A percentile compares a stretch with the other conserved stretches of the same genome.
Conservation (phyloP, 2,113 vertebrate species). For the Neopipo cinnamomea region DNA sequence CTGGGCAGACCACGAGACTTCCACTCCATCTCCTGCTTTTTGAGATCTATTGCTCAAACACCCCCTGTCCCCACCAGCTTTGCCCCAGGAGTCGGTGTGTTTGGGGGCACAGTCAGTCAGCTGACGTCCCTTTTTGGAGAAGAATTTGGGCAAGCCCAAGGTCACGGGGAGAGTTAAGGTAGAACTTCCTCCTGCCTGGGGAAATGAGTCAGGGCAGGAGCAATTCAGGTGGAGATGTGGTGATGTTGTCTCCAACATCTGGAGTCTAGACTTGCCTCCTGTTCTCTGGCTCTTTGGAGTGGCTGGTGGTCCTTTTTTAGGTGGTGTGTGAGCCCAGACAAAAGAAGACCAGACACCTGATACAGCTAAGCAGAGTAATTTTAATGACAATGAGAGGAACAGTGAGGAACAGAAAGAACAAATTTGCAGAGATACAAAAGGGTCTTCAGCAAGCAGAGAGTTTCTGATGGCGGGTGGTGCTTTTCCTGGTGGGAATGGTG, state of each 20-base stretch:
- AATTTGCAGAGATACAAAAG: not conserved
- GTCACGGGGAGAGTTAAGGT: not conserved
- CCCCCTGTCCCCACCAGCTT: too few species aligned
- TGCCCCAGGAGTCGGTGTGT: not conserved
- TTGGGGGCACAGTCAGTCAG: too few species aligned
- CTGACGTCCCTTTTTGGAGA: not conserved
- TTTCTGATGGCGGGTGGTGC: fast-evolving
- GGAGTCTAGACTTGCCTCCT: not conserved
- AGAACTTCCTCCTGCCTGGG: not conserved
- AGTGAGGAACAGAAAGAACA: not conserved
- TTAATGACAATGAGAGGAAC: not conserved
- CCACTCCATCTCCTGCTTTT: not conserved
- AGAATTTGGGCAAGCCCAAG: not conserved
- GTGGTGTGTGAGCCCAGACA: not conserved
- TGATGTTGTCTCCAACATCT: not conserved
- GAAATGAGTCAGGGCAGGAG: not conserved
- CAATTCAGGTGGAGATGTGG: not conserved
- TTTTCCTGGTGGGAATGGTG: not conserved
- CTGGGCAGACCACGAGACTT: fast-evolving
- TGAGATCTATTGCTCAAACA: not conserved
- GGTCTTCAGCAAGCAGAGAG: not conserved
- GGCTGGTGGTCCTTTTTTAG: not conserved
- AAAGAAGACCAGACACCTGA: not conserved
- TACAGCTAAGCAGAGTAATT: not conserved
- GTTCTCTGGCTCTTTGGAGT: too few species aligned